These are phyloP conservation scores for Paramormyrops hopkinsi DNA, from an alignment of 2,797 vertebrate species.

Conservation along the genomic window DNA sequence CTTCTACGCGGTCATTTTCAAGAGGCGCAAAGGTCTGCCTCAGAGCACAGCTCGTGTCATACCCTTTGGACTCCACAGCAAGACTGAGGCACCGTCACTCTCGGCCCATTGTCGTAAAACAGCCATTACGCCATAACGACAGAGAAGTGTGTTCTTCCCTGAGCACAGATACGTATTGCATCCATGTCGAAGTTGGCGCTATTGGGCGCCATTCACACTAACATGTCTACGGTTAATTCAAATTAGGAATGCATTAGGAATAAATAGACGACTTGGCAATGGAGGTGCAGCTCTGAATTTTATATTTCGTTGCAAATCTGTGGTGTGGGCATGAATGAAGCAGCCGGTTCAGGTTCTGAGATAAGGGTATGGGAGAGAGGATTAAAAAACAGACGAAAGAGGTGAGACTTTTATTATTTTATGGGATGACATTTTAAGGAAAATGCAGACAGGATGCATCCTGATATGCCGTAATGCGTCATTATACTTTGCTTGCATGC, in stretches of 20 bases:
- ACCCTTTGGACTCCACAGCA: neutral
- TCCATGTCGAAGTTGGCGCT: neutral
- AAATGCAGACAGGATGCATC: no score
- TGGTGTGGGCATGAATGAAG: conserved; percentile 11
- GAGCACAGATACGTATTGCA: neutral
- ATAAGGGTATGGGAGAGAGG: conserved; percentile 4
- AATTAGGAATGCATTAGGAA: neutral
- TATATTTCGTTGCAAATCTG: conserved; percentile 44
- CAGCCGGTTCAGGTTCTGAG: neutral
- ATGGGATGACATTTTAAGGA: neutral
- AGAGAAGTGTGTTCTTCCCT: neutral
- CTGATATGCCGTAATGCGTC: neutral
- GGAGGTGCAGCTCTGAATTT: neutral
- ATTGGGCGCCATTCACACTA: neutral
- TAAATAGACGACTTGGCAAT: neutral
- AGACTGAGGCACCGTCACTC: neutral
- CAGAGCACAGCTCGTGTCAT: neutral
- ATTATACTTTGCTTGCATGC: neutral
- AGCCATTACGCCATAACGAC: neutral
- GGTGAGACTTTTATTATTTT: neutral
- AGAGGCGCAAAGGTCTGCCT: neutral
- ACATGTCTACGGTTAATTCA: neutral
- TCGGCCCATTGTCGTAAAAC: neutral
- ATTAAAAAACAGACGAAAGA: neutral
- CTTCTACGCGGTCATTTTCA: neutral